Base-by-base conservation (phyloP, 30 jellyfish, hydroid and myxozoan genomes). In the Rhopilema esculentum region DNA sequence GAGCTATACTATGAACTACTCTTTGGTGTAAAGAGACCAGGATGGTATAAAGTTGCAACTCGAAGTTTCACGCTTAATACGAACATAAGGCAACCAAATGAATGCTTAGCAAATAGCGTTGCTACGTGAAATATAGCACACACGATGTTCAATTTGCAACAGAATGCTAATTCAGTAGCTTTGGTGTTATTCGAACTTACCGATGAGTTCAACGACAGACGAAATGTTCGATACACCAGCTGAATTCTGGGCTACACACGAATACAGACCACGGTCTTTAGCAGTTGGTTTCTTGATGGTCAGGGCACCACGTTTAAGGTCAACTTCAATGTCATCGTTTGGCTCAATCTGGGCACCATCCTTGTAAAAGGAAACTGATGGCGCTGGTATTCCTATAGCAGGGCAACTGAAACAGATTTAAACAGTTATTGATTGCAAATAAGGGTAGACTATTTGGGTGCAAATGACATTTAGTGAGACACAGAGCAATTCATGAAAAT, bases 321-420 rank as follows among this genome's bases (percentile, higher is more conserved):
- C 96, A 1, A 93, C 33, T 12, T 4, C 48, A 31, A 52, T 30
- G 61, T 71, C 66, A 2, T 77, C 86, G 62, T 57, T 71, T 27
- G 69, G 77, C 17, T 66, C 32, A 17, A 88, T 62, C 63, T 71
- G 63, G 17, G 49, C 51, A 20, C 84, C 97, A 69, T 83, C 95
- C 73, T 93, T 88, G 75, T 65, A 75, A 66, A 87, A 93, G 21
- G 90, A n/a, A 16, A 93, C 49, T 8, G 62, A 52, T 27, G 98
- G 98, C 0, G 84, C 61, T 20, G 98, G 98, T 27, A 93, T 68
- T 18, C 98, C 98, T 73, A 82, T 82, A 20, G 93, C 98, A 17
- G 98, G 98, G 72, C 98, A 93, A 67, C 98, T 93, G 66, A 25
- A 20, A 4, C n/a, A n/a, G n/a, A n/a, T n/a, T n/a, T n/a, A 87